These are phyloP conservation scores for Lamellibrachia columna DNA, from an alignment of 2,888 invertebrate species.

Conservation along the genomic window DNA sequence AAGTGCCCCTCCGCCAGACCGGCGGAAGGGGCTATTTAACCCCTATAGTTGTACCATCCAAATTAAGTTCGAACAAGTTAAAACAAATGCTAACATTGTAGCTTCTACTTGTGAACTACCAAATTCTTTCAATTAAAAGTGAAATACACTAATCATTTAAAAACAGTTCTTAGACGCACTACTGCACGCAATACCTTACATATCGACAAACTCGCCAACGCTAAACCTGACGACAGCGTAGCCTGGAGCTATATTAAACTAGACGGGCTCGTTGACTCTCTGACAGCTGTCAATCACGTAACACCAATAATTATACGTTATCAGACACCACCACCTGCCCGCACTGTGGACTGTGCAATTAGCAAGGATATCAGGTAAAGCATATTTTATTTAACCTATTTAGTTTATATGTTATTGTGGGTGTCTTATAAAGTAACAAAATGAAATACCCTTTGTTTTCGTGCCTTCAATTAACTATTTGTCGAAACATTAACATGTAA, in stretches of 20 bases:
- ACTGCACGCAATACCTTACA: neutral
- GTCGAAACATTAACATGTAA: too few relatives aligned
- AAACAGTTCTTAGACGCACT: neutral
- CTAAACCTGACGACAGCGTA: neutral
- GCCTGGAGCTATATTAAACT: neutral
- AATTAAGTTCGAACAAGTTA: neutral
- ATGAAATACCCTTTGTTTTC: neutral
- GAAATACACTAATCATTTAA: neutral
- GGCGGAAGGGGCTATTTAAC: neutral
- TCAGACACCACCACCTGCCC: neutral
- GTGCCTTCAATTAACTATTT: neutral
- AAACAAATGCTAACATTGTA: neutral
- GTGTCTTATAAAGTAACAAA: neutral
- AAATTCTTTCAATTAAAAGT: neutral
- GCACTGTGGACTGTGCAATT: neutral
- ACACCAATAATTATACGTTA: neutral
- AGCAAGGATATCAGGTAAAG: neutral
- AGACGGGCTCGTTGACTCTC: neutral
- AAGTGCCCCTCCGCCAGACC: neutral
- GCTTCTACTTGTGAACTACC: neutral
- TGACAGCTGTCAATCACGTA: neutral
- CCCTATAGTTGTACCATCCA: neutral
- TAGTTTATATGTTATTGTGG: neutral
- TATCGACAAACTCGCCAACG: neutral
- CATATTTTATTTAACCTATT: neutral